These are phyloP conservation scores for Mechanitis mazaeus DNA, from an alignment of 2,888 invertebrate genomes.

Conservation along the genomic window DNA sequence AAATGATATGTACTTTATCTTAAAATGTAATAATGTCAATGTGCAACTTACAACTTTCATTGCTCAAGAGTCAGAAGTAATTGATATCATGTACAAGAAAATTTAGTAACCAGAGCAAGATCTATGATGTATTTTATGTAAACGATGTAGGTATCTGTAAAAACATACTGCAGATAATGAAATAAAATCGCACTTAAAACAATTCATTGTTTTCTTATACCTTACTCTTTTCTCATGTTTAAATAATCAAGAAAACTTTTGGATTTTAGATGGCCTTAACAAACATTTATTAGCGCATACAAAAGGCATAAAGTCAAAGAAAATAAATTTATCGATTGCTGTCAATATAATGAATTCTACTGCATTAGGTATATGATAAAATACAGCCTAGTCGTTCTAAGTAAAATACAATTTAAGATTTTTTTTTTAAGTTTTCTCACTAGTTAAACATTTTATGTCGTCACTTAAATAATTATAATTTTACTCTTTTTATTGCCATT, in stretches of 20 bases:
- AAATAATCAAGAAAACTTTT: too few species aligned
- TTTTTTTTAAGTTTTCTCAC: neutral
- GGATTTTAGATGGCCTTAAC: too few species aligned
- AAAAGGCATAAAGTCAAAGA: too few species aligned
- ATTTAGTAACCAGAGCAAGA: conserved; percentile 43
- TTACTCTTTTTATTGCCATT: conserved; percentile 8
- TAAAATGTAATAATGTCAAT: conserved; percentile 23
- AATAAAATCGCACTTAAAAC: conserved; percentile 53
- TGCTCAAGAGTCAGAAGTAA: neutral
- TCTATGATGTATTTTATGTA: conserved; percentile 37
- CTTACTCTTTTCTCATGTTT: too few species aligned
- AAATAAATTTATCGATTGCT: neutral
- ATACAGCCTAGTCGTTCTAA: neutral
- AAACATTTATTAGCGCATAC: too few species aligned
- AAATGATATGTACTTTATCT: conserved; percentile 30
- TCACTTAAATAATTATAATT: conserved; percentile 7
- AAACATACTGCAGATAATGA: conserved; percentile 54
- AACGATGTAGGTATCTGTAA: conserved; percentile 53
- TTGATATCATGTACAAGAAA: neutral
- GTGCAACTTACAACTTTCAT: conserved; percentile 22
- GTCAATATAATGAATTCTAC: neutral
- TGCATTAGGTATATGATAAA: neutral
- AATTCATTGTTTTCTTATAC: conserved; percentile 35
- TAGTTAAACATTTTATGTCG: conserved; percentile 1
- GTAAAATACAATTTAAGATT: neutral